Evolutionary conservation across 2,113 vertebrate genomes (phyloP), one percentile per base, ranked within the genome.

Genomic region (Xyrauchen texanus): DNA sequence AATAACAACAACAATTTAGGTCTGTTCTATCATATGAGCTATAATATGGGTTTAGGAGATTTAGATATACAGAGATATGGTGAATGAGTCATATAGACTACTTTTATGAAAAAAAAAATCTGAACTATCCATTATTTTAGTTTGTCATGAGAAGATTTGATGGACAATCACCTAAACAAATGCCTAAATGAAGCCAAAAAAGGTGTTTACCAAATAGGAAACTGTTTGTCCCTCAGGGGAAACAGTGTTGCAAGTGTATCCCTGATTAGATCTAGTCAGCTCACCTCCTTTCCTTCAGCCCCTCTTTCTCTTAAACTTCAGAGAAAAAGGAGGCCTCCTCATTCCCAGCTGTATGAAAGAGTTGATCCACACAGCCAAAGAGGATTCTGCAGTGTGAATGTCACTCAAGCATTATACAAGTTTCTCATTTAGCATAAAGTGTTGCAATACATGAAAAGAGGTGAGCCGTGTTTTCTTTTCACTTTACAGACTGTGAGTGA

Each of bases 321-420:
- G 21, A 68, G 75, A 85, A 77, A 90, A 85, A 88, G 83, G 79
- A 77, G 85, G 77, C 83, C 85, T 85, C 84, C 81, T 87, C 83
- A 83, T 88, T 82, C 80, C 75, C 68, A 68, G 55, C 77, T 86
- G 84, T 15, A 90, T 88, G 85, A 82, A 86, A 42, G 66, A 60
- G 49, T 71, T 51, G 60, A 85, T 86, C 89, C 52, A 61, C 87
- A 87, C 81, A 63, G 78, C 81, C 76, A 16, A 68, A 34, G 63
- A 86, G 84, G 80, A 86, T 87, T 82, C 86, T 82, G 80, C 68
- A 21, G 69, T 81, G 78, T 76, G 77, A 85, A 87, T 83, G 83
- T 85, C 51, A 83, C 55, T 80, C 78, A 73, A 71, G 71, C 15
- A 34, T 80, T 70, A 66, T 64, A 70, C 77, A 60, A 68, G 72